Evolutionary conservation across 2,888 invertebrate genomes (phyloP).

Genomic region (Nomada lathburiana): DNA sequence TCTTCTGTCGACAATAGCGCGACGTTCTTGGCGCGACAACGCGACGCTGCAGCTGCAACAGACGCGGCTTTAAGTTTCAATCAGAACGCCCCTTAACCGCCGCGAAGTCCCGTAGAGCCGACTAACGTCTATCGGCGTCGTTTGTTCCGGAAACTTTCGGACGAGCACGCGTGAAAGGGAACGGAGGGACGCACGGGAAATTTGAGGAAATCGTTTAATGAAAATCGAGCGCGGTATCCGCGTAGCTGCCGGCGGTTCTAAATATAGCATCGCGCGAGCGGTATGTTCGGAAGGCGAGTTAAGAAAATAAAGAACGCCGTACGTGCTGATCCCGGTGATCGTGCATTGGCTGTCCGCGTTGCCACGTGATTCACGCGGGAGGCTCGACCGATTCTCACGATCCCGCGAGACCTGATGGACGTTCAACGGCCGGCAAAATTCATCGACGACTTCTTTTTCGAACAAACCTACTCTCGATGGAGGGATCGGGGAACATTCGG

Average conservation of each 20-base stretch:
- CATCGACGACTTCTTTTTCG: too few species aligned
- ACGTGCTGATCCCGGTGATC: neutral
- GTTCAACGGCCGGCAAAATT: neutral
- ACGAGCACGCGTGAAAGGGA: neutral
- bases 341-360: neutral
- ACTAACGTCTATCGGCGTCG: conserved; percentile 1
- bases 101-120: neutral
- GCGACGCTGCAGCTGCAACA: conserved; percentile 10
- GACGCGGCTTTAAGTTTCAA: conserved; percentile 39
- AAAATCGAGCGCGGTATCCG: conserved; percentile 6
- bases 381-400: conserved; percentile 55
- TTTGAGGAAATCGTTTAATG: neutral
- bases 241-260: neutral
- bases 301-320: conserved; percentile 26
- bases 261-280: conserved; percentile 10
- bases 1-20: conserved; percentile 67
- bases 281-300: neutral
- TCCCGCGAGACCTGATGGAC: conserved; percentile 35
- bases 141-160: neutral
- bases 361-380: conserved; percentile 26
- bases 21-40: conserved; percentile 40
- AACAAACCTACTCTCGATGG: too few species aligned
- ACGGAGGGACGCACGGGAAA: neutral
- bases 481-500: too few species aligned
- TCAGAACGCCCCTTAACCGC: conserved; percentile 23